Conservation (phyloP, 2,888 invertebrate species). For the Tethea ocularis region DNA sequence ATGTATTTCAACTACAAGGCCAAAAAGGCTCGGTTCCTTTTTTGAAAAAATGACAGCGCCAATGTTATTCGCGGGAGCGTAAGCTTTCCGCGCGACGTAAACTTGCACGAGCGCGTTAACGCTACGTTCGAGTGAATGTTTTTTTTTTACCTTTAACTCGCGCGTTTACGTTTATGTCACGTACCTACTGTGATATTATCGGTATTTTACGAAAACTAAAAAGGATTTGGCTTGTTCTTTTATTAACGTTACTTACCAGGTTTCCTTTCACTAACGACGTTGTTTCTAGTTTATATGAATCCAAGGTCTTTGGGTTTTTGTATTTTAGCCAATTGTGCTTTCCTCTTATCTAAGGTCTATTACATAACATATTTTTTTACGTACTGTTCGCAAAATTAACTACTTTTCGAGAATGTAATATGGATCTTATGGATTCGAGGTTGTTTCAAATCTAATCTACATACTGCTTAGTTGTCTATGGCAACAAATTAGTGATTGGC, state of each 20-base stretch:
- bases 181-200: not conserved
- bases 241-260: too few relatives aligned
- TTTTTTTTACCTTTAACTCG: slow-evolving; percentile 17
- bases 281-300: too few relatives aligned
- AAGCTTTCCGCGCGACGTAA: slow-evolving; percentile 16
- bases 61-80: slow-evolving; percentile 1
- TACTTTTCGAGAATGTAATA: too few relatives aligned
- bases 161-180: slow-evolving; percentile 27
- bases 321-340: too few relatives aligned
- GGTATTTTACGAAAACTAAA: not conserved
- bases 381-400: too few relatives aligned
- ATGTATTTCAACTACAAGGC: not conserved
- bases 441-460: too few relatives aligned
- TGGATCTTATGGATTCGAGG: too few relatives aligned
- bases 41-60: not conserved
- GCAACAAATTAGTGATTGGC: too few relatives aligned
- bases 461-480: too few relatives aligned
- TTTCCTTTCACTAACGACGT: not conserved
- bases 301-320: too few relatives aligned
- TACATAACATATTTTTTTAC: too few relatives aligned
- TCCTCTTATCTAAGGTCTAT: too few relatives aligned
- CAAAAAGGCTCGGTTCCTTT: not conserved
- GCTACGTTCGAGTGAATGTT: not conserved
- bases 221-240: not conserved
- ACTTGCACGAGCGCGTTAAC: slow-evolving; percentile 21